A percentile compares a stretch with the other conserved stretches of the same genome.
Evolutionary conservation across 1,140 invertebrate genomes (phyloP).

Genomic region (Trichonephila clavata): DNA sequence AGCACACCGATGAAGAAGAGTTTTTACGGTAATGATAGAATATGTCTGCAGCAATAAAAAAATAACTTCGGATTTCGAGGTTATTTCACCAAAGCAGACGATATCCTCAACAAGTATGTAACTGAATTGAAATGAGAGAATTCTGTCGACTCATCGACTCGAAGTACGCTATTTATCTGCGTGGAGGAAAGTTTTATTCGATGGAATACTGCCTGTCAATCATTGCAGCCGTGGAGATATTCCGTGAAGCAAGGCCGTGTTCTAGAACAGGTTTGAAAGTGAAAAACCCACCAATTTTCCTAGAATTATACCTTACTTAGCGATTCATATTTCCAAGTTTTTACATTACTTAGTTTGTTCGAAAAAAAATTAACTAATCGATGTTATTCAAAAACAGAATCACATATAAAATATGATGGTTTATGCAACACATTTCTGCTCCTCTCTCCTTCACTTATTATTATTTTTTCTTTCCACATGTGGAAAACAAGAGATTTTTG

Average conservation of each 20-base stretch:
- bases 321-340: not conserved
- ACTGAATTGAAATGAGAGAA: conserved; percentile 27
- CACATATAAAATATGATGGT: too few species aligned
- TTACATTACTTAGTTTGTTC: not conserved
- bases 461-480: not conserved
- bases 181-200: conserved; percentile 51
- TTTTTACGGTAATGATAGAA: not conserved
- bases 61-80: not conserved
- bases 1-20: too few species aligned
- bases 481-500: not conserved
- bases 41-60: not conserved
- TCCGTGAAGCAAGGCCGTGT: conserved; percentile 3
- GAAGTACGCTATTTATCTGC: conserved; percentile 24
- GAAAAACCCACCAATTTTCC: conserved; percentile 50
- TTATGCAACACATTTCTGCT: not conserved
- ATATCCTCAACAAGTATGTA: not conserved
- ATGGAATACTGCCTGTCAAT: conserved; percentile 33
- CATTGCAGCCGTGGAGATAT: not conserved
- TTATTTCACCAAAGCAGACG: not conserved
- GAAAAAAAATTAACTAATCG: too few species aligned
- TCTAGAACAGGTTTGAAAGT: conserved; percentile 45
- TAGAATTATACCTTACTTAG: conserved; percentile 7
- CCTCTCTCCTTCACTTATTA: not conserved
- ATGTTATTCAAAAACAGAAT: too few species aligned
- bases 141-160: conserved; percentile 51